Evolutionary conservation across 2,888 invertebrate species (phyloP), one percentile per base, ranked within the genome.

Genomic region (Agrochola lota): DNA sequence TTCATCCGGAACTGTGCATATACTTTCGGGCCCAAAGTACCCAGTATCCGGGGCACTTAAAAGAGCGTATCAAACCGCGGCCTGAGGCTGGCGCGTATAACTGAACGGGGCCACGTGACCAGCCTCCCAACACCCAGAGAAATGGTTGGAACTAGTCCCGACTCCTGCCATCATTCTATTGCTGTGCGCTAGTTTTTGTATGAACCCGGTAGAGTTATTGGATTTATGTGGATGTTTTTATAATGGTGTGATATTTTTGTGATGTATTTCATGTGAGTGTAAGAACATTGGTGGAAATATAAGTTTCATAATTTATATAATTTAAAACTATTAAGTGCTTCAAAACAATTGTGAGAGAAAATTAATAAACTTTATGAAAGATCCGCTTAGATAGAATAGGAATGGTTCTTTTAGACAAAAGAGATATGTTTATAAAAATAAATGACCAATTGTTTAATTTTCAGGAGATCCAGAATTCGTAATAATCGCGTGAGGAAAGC

Each of bases 91-190:
- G 88, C 90, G 90, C 85, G 91, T 92, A 92, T 94, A 93, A 94
- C 94, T 93, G 94, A 95, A 91, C 91, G 92, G 66, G 70, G 80
- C 89, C 91, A 93, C 95, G 94, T 95, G 95, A 93, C 91, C 87
- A 35, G 94, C 88, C 76, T 94, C 64, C 77, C 76, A 92, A 91
- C 84, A 84, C 57, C 74, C 76, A 81, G 82, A 86, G 89, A 90
- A 88, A 89, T 78, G 74, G 83, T 78, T 79, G 76, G 63, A 85
- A 85, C 85, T 85, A 87, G 87, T 90, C 64, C 75, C 75, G 66
- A 69, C 66, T 90, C 67, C 74, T 74, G 68, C 72, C 67, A 81
- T 75, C 66, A 57, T 74, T 84, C 77, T 76, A 84, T 83, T 77
- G 78, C 73, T 74, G 30, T 63, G 59, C 26, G 68, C 68, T 43